Evolutionary conservation across 1,140 invertebrate genomes (phyloP).

Genomic region (Daktulosphaira vitifoliae): DNA sequence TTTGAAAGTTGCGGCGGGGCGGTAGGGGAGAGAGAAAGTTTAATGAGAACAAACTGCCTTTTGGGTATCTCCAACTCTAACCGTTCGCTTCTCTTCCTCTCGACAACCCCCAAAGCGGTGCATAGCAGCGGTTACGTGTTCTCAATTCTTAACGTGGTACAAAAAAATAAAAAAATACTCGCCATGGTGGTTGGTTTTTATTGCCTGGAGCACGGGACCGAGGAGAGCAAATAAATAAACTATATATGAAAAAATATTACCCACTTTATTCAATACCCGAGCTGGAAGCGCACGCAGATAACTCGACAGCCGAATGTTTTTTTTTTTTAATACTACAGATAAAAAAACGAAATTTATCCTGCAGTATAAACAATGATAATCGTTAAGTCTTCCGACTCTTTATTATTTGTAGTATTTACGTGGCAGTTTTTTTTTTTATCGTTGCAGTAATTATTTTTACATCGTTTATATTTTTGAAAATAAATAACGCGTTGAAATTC

Average conservation of each 20-base stretch:
- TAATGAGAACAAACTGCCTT: constrained; percentile 33
- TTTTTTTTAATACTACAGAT: constrained; percentile 19
- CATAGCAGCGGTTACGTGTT: constrained; percentile 24
- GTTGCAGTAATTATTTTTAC: too few relatives aligned
- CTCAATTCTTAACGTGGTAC: constrained; percentile 21
- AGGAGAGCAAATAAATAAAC: constrained; percentile 14
- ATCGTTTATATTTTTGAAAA: too few relatives aligned
- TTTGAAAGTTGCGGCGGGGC: constrained; percentile 8
- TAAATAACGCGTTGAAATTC: too few relatives aligned
- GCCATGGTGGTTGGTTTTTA: constrained; percentile 27
- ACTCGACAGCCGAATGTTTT: neutral
- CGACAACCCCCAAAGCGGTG: neutral
- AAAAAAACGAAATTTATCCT: constrained; percentile 1
- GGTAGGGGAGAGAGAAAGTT: constrained; percentile 2
- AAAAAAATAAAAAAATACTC: constrained; percentile 18
- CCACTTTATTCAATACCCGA: constrained; percentile 30
- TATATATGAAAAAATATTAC: constrained; percentile 27
- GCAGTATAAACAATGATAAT: neutral
- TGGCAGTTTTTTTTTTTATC: too few relatives aligned
- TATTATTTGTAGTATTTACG: too few relatives aligned
- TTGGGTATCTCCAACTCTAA: constrained; percentile 8
- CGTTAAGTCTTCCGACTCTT: neutral
- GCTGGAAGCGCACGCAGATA: neutral
- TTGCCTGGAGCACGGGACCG: constrained; percentile 2
- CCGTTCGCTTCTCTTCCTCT: neutral